phyloP scores from a whole-genome alignment of 1,140 invertebrate species.

The Melanaphis sacchari region DNA sequence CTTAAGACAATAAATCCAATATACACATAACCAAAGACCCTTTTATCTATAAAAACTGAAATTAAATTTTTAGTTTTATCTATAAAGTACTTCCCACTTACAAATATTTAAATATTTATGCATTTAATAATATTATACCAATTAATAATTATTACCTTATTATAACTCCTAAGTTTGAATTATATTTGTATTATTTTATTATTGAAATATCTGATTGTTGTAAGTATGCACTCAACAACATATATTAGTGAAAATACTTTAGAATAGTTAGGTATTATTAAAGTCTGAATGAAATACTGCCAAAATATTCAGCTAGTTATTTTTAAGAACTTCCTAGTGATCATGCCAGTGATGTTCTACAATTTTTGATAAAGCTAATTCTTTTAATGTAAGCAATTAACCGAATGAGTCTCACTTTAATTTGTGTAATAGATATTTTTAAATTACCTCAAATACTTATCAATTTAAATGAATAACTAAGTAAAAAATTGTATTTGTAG shows the following conservation, averaged over 20 bases:
- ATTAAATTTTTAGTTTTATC: not conserved
- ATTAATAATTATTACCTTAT: not conserved
- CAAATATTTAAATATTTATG: not conserved
- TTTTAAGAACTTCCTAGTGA: not conserved
- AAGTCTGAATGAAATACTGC: not conserved
- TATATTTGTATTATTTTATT: too few species aligned
- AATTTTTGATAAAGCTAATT: too few species aligned
- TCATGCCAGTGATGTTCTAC: too few species aligned
- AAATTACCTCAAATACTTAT: too few species aligned
- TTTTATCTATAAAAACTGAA: not conserved
- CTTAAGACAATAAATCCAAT: not conserved
- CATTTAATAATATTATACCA: not conserved
- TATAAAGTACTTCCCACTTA: not conserved
- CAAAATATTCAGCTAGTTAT: not conserved
- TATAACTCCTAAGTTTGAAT: not conserved
- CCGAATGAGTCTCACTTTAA: too few species aligned
- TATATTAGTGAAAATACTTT: not conserved
- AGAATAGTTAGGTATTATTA: not conserved
- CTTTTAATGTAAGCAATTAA: too few species aligned
- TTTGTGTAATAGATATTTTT: too few species aligned
- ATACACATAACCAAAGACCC: not conserved
- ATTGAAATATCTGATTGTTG: too few species aligned
- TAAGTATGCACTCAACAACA: too few species aligned
- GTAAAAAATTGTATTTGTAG: too few species aligned
- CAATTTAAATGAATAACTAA: too few species aligned